Evolutionary conservation across 2,888 invertebrate species (phyloP).

Genomic region (Formica aserva): DNA sequence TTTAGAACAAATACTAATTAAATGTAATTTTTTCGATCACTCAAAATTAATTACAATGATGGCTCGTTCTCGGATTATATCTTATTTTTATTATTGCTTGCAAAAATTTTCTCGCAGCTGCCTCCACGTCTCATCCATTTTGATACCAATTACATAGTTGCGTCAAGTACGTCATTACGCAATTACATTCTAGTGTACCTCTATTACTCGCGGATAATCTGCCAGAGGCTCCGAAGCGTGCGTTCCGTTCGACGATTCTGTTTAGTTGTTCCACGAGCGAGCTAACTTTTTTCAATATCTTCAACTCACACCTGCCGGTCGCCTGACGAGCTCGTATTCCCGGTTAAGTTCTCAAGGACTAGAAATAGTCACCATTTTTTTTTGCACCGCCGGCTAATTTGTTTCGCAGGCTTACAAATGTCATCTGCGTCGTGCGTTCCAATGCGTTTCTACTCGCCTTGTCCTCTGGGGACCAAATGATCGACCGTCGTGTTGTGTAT

Average conservation of each 20-base stretch:
- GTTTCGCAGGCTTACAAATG: conserved; percentile 77
- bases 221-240: conserved; percentile 38
- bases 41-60: conserved; percentile 24
- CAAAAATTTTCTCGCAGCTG: neutral
- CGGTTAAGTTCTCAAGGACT: conserved; percentile 70
- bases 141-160: conserved; percentile 26
- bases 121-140: neutral
- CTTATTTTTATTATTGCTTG: neutral
- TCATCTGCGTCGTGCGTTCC: conserved; percentile 74
- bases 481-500: conserved; percentile 64
- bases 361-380: conserved; percentile 76
- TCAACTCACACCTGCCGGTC: conserved; percentile 76
- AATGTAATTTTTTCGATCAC: neutral
- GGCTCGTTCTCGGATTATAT: neutral
- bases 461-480: conserved; percentile 61
- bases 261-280: conserved; percentile 51
- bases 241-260: conserved; percentile 56
- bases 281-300: conserved; percentile 73
- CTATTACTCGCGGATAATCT: conserved; percentile 38
- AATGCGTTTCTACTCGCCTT: conserved; percentile 61
- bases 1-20: neutral
- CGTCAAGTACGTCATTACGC: conserved; percentile 35
- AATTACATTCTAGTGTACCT: conserved; percentile 23
- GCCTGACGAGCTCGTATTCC: conserved; percentile 57
- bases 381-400: conserved; percentile 76